These are phyloP conservation scores for Salarias fasciatus DNA, from an alignment of 2,797 vertebrate genomes.

Conservation along the genomic window DNA sequence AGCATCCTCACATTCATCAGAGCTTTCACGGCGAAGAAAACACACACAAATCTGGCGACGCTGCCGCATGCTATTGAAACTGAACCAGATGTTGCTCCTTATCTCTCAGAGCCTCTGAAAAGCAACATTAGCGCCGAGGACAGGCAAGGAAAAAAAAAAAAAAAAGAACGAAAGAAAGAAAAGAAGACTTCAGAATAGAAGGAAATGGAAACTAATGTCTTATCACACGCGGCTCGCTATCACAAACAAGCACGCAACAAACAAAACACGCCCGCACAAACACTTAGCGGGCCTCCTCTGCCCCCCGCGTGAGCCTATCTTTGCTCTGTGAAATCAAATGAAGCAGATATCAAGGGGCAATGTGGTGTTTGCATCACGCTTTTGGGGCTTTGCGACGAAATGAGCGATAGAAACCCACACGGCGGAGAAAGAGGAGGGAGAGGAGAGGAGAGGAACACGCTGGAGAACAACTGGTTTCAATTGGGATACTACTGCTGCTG, in stretches of 20 bases:
- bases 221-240: conserved; percentile 40
- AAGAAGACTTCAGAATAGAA: conserved; percentile 56
- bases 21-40: conserved; percentile 7
- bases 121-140: conserved; percentile 83
- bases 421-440: conserved; percentile 35
- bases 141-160: conserved; percentile 48
- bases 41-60: conserved; percentile 62
- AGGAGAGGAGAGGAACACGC: conserved; percentile 27
- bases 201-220: conserved; percentile 60
- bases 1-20: neutral
- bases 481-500: conserved; percentile 39
- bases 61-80: conserved; percentile 86
- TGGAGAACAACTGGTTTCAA: conserved; percentile 72
- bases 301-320: conserved; percentile 39
- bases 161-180: conserved; percentile 49
- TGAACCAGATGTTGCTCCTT: conserved; percentile 96
- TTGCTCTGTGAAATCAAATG: conserved; percentile 64
- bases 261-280: conserved; percentile 42
- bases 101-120: conserved; percentile 87
- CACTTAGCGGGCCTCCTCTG: conserved; percentile 30
- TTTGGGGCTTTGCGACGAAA: conserved; percentile 60
- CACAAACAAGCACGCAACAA: conserved; percentile 53
- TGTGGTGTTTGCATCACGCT: conserved; percentile 47
- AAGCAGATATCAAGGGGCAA: conserved; percentile 64
- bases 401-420: conserved; percentile 64